Evolutionary conservation across 2,113 vertebrate genomes (phyloP).

Genomic region (Ageneiosus marmoratus): DNA sequence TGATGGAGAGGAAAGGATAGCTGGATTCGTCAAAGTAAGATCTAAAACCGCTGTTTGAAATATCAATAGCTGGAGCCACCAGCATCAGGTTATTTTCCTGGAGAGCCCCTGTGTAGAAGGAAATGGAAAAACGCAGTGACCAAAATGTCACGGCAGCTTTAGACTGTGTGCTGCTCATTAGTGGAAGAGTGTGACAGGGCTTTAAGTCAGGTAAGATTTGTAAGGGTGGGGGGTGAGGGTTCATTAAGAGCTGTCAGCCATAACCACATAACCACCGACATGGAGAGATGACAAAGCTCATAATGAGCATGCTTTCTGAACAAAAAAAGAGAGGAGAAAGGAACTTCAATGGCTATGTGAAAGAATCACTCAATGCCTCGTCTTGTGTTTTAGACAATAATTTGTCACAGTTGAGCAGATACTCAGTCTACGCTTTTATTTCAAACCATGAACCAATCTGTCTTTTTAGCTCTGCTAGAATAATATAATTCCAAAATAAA

Average conservation of each 20-base stretch:
- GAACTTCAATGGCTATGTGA: neutral
- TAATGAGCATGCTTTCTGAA: constrained; percentile 47
- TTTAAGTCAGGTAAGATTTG: constrained; percentile 63
- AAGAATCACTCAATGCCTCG: neutral
- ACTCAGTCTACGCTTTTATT: neutral
- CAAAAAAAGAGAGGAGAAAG: constrained; percentile 10
- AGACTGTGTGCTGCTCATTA: constrained; percentile 64
- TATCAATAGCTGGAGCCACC: constrained; percentile 57
- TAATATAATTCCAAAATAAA: neutral
- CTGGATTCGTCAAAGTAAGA: constrained; percentile 22
- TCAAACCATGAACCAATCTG: neutral
- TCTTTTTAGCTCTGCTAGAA: neutral
- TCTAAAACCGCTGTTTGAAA: constrained; percentile 45
- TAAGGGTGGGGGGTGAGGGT: constrained; percentile 46
- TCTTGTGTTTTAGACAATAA: neutral
- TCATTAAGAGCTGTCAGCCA: constrained; percentile 57
- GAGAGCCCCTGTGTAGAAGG: constrained; percentile 55
- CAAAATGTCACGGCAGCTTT: constrained; percentile 66
- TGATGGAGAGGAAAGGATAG: constrained; percentile 28
- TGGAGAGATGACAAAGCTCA: constrained; percentile 47
- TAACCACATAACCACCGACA: constrained; percentile 42
- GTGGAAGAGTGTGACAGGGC: constrained; percentile 56
- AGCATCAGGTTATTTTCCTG: constrained; percentile 49
- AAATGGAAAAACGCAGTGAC: constrained; percentile 60
- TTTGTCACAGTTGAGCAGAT: neutral